These are phyloP conservation scores for Psittacula echo DNA, from an alignment of 2,797 vertebrate genomes.

Conservation along the genomic window DNA sequence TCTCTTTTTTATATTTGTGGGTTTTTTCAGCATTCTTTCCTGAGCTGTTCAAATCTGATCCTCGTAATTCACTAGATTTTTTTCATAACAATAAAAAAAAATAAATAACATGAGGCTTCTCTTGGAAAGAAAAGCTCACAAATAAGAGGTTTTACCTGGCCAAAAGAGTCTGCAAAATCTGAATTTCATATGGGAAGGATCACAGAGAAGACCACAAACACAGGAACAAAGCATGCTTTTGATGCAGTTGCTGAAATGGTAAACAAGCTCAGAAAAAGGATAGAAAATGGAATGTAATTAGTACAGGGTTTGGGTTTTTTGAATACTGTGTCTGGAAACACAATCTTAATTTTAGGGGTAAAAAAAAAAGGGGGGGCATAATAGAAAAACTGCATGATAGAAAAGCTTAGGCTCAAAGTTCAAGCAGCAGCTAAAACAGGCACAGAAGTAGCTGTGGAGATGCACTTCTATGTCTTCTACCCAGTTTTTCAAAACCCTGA, in stretches of 20 bases:
- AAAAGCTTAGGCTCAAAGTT: neutral
- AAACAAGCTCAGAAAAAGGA: neutral
- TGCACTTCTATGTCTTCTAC: neutral
- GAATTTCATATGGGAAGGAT: neutral
- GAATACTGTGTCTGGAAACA: neutral
- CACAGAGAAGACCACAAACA: neutral
- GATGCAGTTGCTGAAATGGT: neutral
- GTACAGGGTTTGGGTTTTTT: neutral
- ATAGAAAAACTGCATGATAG: neutral
- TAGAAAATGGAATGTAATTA: neutral
- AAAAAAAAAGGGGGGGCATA: neutral
- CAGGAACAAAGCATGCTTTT: neutral
- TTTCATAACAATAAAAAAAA: neutral
- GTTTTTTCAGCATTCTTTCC: conserved; percentile 12
- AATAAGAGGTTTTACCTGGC: neutral
- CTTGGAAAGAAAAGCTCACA: neutral
- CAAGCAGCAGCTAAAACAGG: neutral
- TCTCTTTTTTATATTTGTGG: neutral
- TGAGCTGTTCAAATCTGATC: neutral
- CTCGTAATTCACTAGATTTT: neutral
- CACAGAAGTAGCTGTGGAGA: neutral
- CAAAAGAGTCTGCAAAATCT: neutral
- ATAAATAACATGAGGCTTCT: neutral
- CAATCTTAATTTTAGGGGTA: neutral
- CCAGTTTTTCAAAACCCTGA: neutral